Conservation (phyloP, 2,888 invertebrate species). For the Machimus atricapillus region DNA sequence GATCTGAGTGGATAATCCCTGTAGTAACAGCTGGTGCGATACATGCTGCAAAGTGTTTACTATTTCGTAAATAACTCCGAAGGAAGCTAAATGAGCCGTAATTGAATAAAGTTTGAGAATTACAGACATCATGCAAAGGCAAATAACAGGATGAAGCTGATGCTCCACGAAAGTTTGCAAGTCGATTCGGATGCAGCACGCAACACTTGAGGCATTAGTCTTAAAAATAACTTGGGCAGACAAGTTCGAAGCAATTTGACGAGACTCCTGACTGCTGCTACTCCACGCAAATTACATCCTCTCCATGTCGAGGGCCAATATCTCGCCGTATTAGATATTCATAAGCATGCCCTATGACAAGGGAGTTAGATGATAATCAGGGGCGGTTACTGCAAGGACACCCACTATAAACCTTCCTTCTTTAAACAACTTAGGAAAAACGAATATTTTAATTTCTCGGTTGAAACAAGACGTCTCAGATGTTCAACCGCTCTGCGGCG, state of each 20-base stretch:
- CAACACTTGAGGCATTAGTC: not conserved
- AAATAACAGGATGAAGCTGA: constrained; percentile 16
- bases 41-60: constrained; percentile 26
- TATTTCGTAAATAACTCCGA: constrained; percentile 17
- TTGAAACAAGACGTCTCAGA: not conserved
- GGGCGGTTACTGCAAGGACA: not conserved
- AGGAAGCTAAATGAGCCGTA: constrained; percentile 22
- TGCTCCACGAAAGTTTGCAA: constrained; percentile 17
- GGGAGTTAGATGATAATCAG: not conserved
- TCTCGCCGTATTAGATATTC: not conserved
- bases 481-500: not conserved
- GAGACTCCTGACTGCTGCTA: not conserved
- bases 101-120: constrained; percentile 27
- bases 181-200: constrained; percentile 6
- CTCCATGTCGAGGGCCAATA: not conserved
- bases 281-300: not conserved
- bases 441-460: not conserved
- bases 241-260: not conserved
- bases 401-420: not conserved
- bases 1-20: constrained; percentile 32
- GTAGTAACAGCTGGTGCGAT: constrained; percentile 31
- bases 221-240: not conserved
- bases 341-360: not conserved
- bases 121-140: constrained; percentile 29
- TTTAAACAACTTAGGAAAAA: not conserved